A percentile compares a stretch with the other conserved stretches of the same genome.
Evolutionary conservation across 2,797 vertebrate species (phyloP).

Genomic region (Otolemur crassicaudatus): DNA sequence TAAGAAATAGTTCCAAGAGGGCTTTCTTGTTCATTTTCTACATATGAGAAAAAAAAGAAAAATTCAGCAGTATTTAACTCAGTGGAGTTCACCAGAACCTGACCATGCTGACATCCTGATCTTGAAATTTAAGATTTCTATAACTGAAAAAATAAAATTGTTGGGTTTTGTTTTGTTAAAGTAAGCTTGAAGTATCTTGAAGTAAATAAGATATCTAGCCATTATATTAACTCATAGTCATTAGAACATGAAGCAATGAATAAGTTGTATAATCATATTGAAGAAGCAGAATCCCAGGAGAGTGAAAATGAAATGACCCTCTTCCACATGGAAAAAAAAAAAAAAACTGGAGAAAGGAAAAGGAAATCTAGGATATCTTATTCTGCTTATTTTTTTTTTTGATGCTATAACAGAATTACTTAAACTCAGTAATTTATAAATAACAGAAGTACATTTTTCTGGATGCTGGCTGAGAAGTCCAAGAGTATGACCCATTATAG

Average conservation of each 20-base stretch:
- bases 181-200: no score
- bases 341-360: neutral
- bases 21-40: neutral
- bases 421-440: neutral
- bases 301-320: neutral
- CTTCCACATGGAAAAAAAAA: neutral
- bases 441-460: neutral
- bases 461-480: neutral
- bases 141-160: no score
- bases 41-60: neutral
- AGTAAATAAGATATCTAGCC: no score
- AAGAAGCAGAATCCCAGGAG: neutral
- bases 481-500: neutral
- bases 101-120: neutral
- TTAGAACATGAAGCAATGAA: neutral
- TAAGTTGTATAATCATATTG: neutral
- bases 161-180: no score
- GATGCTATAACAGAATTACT: neutral
- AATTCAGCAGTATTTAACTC: neutral
- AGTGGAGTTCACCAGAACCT: neutral
- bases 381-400: neutral
- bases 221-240: neutral
- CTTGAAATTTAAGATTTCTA: neutral
- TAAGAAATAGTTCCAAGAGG: neutral
- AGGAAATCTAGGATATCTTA: neutral